Base-by-base conservation (phyloP, 2,888 invertebrate genomes). In the Poecilus cupreus region DNA sequence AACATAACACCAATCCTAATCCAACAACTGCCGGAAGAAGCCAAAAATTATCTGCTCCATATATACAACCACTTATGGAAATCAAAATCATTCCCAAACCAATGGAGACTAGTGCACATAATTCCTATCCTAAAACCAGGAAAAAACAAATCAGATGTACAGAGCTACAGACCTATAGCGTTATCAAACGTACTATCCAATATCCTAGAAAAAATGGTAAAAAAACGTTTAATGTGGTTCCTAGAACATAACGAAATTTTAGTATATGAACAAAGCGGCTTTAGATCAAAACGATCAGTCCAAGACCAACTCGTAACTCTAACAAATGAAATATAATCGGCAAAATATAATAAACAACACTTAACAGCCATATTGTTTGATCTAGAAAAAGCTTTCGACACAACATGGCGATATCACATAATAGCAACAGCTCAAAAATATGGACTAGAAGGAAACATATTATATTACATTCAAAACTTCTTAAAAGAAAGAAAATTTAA, bases 131-230 rank as follows among this genome's bases (percentile, higher is more conserved):
- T 20, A 10, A 72, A 72, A 72, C 16, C n/a, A 37, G 49, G 22
- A n/a, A 72, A 72, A 72, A 20, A 2, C 5, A 43, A 43, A 46
- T 4, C 72, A 4, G 24, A 72, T n/a, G 8, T 43, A 43, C n/a
- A n/a, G n/a, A n/a, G n/a, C n/a, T n/a, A n/a, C 24, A 16, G 72
- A n/a, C 72, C 72, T 13, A 43, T 39, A 0, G 11, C 72, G 2
- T 18, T 72, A 5, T 24, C 72, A n/a, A 72, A 72, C 72, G 16
- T 20, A 37, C 11, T 72, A 22, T 43, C 13, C 3, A 72, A 72
- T 43, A 16, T 72, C 0, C 39, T 46, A 13, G 49, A 76, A 32
- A 76, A 76, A 57, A 76, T 76, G 11, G 20, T 76, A 22, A 76
- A 76, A 16, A 54, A 32, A 18, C n/a, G 76, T 24, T 54, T 54